Evolutionary conservation across 1,140 invertebrate genomes (phyloP), one percentile per base, ranked within the genome.

Genomic region (Aphaenogaster floridana): DNA sequence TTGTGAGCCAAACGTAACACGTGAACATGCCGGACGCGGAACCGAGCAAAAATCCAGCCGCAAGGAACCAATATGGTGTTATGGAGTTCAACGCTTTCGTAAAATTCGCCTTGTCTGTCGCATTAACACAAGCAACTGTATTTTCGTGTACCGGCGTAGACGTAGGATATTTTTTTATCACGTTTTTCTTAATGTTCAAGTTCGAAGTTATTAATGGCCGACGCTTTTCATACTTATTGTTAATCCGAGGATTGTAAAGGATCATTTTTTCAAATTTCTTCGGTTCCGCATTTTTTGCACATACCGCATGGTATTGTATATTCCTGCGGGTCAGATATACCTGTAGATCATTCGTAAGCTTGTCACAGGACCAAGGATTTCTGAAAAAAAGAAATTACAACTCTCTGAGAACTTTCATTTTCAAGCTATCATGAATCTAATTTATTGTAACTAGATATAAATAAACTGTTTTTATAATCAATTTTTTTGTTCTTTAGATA

Each of bases 321-420:
- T 71, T 77, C 8, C 52, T 87, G 3, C 17, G 45, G 2, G 50
- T 71, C 0, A 94, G 76, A 54, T 94, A 87, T 6, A 72, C 42
- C 13, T 89, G 88, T 2, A 94, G 64, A 4, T 92, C 66, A 5
- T 79, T 42, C 81, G 92, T 93, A 6, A 88, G 11, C 15, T 69
- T 78, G n/a, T 94, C 88, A 64, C 94, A 95, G 1, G 83, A 91
- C 93, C 93, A 95, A 0, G 89, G 91, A 81, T 95, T 95, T 79
- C 94, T 95, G 85, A 13, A 89, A 92, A 79, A 59, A 39, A 28
- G 45, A 36, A 13, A 52, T 52, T 17, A 17, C 2, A 39, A 39
- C 1, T n/a, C 3, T 72, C 1, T 48, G 1, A 57, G 6, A 54
- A 59, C 9, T 71, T 71, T 21, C 2, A 6, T 36, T 69, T 42